A percentile compares a stretch with the other conserved stretches of the same genome.
Evolutionary conservation across 1,140 invertebrate species (phyloP).

Genomic region (Drosophila nigrodunni): DNA sequence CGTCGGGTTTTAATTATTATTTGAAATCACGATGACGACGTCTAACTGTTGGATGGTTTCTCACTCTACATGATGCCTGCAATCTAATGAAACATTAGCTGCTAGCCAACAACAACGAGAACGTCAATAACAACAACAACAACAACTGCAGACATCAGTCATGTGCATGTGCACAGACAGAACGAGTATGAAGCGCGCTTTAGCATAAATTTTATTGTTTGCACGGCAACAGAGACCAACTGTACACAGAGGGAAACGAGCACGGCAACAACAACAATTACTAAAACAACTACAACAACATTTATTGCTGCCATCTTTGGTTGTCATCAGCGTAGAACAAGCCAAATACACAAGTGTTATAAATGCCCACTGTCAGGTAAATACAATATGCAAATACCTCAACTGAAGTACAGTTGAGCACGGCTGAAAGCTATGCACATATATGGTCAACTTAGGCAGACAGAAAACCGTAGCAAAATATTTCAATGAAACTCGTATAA

Average conservation of each 20-base stretch:
- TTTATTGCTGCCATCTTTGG: slow-evolving; percentile 32
- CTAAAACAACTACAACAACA: slow-evolving; percentile 6
- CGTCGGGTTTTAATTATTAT: slow-evolving; percentile 63
- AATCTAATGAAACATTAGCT: slow-evolving; percentile 59
- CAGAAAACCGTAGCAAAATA: too few species aligned
- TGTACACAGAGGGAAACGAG: slow-evolving; percentile 4
- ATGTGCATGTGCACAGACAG: slow-evolving; percentile 32
- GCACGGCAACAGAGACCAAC: slow-evolving; percentile 27
- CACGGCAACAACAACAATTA: slow-evolving; percentile 11
- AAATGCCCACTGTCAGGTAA: slow-evolving; percentile 36
- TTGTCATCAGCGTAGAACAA: slow-evolving; percentile 15
- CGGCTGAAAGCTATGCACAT: neutral
- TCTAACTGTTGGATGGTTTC: slow-evolving; percentile 5
- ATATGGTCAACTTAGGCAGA: neutral
- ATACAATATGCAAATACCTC: slow-evolving; percentile 28
- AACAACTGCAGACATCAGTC: slow-evolving; percentile 34
- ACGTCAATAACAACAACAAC: neutral
- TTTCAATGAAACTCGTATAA: too few species aligned
- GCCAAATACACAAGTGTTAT: slow-evolving; percentile 31
- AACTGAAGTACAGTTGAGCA: slow-evolving; percentile 10
- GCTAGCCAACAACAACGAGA: slow-evolving; percentile 13
- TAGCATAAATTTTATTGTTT: slow-evolving; percentile 58
- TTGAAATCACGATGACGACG: slow-evolving; percentile 56
- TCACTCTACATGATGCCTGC: neutral
- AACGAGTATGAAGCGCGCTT: slow-evolving; percentile 28